phyloP scores from a whole-genome alignment of 2,797 vertebrate species.

The Pangasius larnaudii region DNA sequence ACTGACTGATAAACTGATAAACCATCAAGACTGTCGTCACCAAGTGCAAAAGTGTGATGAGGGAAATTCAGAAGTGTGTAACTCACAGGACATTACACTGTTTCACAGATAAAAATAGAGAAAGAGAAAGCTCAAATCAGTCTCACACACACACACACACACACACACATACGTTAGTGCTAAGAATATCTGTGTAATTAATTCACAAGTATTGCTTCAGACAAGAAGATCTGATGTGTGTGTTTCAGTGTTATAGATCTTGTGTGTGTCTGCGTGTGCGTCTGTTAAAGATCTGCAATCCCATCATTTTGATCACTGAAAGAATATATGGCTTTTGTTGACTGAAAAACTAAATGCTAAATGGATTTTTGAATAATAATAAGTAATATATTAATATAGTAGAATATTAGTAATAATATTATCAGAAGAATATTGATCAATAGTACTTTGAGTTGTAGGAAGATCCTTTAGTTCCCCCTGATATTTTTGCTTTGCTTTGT shows the following conservation, averaged over 20 bases:
- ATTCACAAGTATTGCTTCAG: background rate
- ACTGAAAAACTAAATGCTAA: background rate
- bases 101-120: background rate
- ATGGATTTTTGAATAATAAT: background rate
- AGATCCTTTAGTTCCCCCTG: background rate
- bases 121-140: background rate
- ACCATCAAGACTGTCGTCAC: background rate
- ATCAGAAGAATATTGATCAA: too few relatives aligned
- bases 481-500: background rate
- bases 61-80: background rate
- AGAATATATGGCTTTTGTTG: background rate
- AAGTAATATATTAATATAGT: background rate
- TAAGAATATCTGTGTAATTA: background rate
- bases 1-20: constrained; percentile 7
- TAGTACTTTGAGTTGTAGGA: background rate
- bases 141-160: background rate
- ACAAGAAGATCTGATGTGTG: background rate
- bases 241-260: background rate
- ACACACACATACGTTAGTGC: background rate
- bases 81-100: background rate
- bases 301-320: background rate
- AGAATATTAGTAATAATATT: background rate
- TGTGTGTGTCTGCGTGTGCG: background rate
- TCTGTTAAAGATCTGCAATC: background rate
- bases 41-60: background rate